Base-by-base conservation (phyloP, 2,113 vertebrate species). In the Perca schrenkii region DNA sequence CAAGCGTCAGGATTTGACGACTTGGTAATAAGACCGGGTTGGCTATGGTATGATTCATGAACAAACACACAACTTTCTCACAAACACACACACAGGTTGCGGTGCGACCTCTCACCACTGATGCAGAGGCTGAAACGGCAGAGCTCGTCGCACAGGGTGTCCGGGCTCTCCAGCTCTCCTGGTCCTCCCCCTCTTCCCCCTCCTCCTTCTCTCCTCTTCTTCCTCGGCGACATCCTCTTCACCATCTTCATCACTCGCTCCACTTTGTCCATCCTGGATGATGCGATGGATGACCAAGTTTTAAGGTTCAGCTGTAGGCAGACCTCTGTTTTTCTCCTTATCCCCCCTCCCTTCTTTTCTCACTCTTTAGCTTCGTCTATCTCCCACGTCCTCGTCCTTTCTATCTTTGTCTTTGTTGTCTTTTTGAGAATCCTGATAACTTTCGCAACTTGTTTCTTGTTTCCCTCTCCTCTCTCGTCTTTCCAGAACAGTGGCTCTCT, bases 181-280 rank as follows among this genome's bases (percentile, higher is more conserved):
- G 57, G 76, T 77, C 78, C 85, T 79, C 85, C 87, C 22, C 70
- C 74, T 87, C 80, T 36, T 19, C 66, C 85, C 36, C 83, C 87
- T 53, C 86, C 86, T 53, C 88, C 89, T 40, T 87, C 88, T 22
- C 91, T 83, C 79, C 87, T 92, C 87, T 86, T 92, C 89, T 92
- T 94, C 83, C 91, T 88, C 4, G 91, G 91, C 0, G 93, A 94
- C 93, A 94, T 92, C 87, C 90, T 92, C 88, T 90, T 94, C 79
- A 93, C 90, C 87, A 94, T 92, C 85, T 94, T 92, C 90, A 93
- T 94, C 78, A 92, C 88, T n/a, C 90, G 89, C 60, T 93, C 93
- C 81, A 94, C 89, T 85, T 91, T 93, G 88, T 94, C 91, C 93
- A 94, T 94, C 60, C 75, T 58, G 87, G 8, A 13, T 22, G 6